Evolutionary conservation across 2,888 invertebrate genomes (phyloP).

Genomic region (Acleris holmiana): DNA sequence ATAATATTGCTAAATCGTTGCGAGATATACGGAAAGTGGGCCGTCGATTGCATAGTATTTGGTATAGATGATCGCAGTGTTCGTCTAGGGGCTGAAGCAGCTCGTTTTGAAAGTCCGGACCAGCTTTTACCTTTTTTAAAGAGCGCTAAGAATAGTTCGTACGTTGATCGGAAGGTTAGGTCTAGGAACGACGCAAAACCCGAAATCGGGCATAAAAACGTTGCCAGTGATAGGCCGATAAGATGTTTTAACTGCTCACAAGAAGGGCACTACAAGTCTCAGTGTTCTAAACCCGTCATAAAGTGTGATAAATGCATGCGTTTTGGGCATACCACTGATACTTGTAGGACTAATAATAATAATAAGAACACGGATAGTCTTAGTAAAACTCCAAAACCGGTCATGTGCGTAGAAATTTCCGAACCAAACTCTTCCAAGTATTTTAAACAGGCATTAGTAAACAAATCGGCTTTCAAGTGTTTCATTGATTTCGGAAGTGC

Average conservation of each 20-base stretch:
- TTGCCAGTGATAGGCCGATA: constrained; percentile 5
- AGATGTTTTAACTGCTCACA: constrained; percentile 11
- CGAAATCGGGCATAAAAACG: too few species aligned
- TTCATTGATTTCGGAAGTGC: constrained; percentile 35
- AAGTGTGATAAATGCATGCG: too few species aligned
- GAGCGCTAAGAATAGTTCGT: constrained; percentile 4
- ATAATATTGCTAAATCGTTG: constrained; percentile 22
- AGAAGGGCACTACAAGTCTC: constrained; percentile 13
- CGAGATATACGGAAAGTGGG: constrained; percentile 12
- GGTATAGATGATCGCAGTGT: constrained; percentile 32
- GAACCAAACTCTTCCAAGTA: constrained; percentile 15
- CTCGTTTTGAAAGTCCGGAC: constrained; percentile 28
- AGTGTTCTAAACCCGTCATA: constrained; percentile 4
- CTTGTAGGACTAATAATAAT: too few species aligned
- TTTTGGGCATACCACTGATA: too few species aligned
- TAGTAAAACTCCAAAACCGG: neutral
- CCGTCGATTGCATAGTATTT: constrained; percentile 26
- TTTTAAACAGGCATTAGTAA: constrained; percentile 22
- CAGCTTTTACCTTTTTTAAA: constrained; percentile 28
- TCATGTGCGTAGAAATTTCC: neutral
- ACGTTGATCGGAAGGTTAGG: too few species aligned
- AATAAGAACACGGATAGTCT: neutral
- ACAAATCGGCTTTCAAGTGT: constrained; percentile 9
- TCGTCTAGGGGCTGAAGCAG: constrained; percentile 26
- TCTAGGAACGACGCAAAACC: too few species aligned